phyloP scores from a whole-genome alignment of 2,888 invertebrate species.

The Cryptocheilus praepositus region DNA sequence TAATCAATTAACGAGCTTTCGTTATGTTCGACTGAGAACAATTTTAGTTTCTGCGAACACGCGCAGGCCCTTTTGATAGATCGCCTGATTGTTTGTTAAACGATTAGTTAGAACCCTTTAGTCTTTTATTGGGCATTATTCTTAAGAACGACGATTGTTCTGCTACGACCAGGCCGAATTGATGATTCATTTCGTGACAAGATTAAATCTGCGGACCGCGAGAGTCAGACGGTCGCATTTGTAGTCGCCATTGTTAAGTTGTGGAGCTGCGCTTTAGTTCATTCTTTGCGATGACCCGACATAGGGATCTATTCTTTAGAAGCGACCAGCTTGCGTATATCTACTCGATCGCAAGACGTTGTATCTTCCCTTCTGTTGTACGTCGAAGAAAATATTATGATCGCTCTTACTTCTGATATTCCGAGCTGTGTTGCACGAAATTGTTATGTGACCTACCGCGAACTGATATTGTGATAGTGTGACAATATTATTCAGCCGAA shows the following conservation, averaged over 20 bases:
- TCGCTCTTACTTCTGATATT: no score
- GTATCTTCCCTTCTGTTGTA: conserved; percentile 4
- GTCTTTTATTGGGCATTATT: conserved; percentile 5
- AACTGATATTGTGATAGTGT: no score
- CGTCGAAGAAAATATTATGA: no score
- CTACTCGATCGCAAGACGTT: conserved; percentile 29
- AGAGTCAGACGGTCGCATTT: conserved; percentile 35
- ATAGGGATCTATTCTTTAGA: conserved; percentile 36
- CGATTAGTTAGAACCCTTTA: no score
- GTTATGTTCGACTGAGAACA: neutral
- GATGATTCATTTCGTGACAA: conserved; percentile 48
- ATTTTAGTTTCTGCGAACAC: no score
- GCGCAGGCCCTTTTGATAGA: no score
- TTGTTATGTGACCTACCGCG: no score
- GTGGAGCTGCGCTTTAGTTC: conserved; percentile 16
- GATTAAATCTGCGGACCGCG: conserved; percentile 49
- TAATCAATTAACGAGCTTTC: neutral
- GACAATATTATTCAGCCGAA: no score
- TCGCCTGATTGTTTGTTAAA: no score
- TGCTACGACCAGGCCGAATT: conserved; percentile 28
- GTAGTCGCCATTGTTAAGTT: conserved; percentile 41
- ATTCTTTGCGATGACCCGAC: conserved; percentile 45
- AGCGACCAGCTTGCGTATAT: conserved; percentile 31
- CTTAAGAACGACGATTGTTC: conserved; percentile 15
- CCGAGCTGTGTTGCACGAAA: no score